A percentile compares a stretch with the other conserved stretches of the same genome.
phyloP scores from a whole-genome alignment of 1,140 invertebrate species.

The Bicyclus anynana region DNA sequence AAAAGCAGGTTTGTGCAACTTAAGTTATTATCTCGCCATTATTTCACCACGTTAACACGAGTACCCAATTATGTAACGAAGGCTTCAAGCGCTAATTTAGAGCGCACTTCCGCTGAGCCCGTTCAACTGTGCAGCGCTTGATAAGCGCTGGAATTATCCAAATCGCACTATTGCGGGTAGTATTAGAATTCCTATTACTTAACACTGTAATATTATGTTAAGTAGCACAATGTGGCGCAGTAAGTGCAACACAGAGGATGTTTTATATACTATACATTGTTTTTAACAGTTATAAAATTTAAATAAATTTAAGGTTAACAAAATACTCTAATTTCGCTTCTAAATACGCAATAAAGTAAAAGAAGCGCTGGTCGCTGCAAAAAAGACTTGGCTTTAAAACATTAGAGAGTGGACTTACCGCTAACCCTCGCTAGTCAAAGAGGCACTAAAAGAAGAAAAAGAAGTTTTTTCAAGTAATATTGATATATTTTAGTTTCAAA shows the following conservation, averaged over 20 bases:
- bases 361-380: too few species aligned
- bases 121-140: slow-evolving; percentile 9
- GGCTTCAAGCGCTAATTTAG: slow-evolving; percentile 13
- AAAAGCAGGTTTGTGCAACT: slow-evolving; percentile 1
- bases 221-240: neutral
- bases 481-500: too few species aligned
- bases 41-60: slow-evolving; percentile 13
- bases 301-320: too few species aligned
- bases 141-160: slow-evolving; percentile 10
- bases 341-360: too few species aligned
- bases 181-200: slow-evolving; percentile 1
- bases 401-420: too few species aligned
- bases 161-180: neutral
- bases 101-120: slow-evolving; percentile 4
- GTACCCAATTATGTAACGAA: slow-evolving; percentile 13
- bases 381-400: too few species aligned
- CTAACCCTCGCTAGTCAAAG: too few species aligned
- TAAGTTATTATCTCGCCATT: slow-evolving; percentile 4
- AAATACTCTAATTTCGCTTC: too few species aligned
- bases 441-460: too few species aligned
- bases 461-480: too few species aligned
- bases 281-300: too few species aligned
- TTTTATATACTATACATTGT: neutral
- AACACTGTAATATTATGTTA: slow-evolving; percentile 1
- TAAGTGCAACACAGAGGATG: neutral